Evolutionary conservation across 1,140 invertebrate species (phyloP).

Genomic region (Thaumetopoea pityocampa): DNA sequence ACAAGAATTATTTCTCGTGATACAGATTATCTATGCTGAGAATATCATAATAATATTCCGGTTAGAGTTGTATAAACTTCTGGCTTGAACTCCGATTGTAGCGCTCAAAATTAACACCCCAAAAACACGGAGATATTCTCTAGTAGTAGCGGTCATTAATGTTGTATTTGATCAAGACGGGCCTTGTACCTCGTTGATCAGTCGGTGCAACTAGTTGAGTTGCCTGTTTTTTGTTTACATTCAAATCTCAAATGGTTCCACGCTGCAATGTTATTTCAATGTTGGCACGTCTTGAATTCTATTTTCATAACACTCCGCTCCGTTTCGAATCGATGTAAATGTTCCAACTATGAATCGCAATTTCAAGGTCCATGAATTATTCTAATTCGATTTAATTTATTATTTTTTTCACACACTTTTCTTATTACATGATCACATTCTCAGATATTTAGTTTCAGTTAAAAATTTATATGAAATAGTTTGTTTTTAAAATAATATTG

Average conservation of each 20-base stretch:
- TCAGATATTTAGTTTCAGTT: neutral
- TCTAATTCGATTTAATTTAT: neutral
- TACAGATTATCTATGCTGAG: too few species aligned
- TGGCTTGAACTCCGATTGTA: too few species aligned
- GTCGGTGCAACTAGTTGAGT: neutral
- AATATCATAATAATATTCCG: too few species aligned
- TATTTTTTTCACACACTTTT: neutral
- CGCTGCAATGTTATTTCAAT: neutral
- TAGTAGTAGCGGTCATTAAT: too few species aligned
- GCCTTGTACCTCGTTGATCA: too few species aligned
- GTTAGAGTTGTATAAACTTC: too few species aligned
- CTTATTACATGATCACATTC: neutral
- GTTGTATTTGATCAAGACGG: too few species aligned
- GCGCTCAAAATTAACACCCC: too few species aligned
- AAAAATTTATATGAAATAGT: neutral
- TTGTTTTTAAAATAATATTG: neutral
- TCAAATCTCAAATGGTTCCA: neutral
- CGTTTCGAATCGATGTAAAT: conserved; percentile 3
- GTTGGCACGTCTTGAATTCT: conserved; percentile 22
- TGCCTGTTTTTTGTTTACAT: neutral
- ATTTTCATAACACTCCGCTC: conserved; percentile 32
- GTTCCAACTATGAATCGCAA: conserved; percentile 13
- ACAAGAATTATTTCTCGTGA: too few species aligned
- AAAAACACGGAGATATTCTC: too few species aligned
- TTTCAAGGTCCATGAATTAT: conserved; percentile 2